phyloP scores from a whole-genome alignment of 2,888 invertebrate genomes.

The Sicus ferrugineus region DNA sequence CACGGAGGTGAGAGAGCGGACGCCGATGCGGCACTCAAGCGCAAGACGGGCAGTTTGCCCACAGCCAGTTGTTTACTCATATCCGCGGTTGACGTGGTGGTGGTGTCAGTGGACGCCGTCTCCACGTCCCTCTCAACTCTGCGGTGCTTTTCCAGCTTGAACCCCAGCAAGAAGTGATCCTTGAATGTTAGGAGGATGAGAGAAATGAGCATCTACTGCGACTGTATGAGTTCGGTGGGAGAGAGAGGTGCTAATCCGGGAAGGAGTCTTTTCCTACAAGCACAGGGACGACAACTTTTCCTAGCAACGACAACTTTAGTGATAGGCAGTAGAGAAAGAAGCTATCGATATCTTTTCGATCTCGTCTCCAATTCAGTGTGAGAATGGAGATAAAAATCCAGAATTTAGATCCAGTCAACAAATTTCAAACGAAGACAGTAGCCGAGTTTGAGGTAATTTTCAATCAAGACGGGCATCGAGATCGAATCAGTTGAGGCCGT shows the following conservation, averaged over 20 bases:
- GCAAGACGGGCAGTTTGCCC: constrained; percentile 20
- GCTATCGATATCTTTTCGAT: too few relatives aligned
- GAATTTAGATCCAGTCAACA: too few relatives aligned
- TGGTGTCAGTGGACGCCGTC: constrained; percentile 49
- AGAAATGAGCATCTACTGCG: background rate
- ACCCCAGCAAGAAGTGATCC: constrained; percentile 43
- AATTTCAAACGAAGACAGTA: too few relatives aligned
- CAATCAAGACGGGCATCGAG: too few relatives aligned
- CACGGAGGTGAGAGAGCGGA: constrained; percentile 39
- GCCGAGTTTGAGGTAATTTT: too few relatives aligned
- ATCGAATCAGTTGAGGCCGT: too few relatives aligned
- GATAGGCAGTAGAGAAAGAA: too few relatives aligned
- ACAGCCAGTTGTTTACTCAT: constrained; percentile 39
- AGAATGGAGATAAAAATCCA: too few relatives aligned
- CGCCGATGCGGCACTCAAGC: background rate
- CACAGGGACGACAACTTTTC: too few relatives aligned
- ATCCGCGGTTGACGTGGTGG: constrained; percentile 49
- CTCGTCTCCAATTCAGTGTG: too few relatives aligned
- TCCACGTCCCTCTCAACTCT: constrained; percentile 48
- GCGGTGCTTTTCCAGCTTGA: constrained; percentile 41
- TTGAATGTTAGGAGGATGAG: constrained; percentile 37
- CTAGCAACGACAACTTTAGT: too few relatives aligned
- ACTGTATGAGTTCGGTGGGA: too few relatives aligned
- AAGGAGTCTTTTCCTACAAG: background rate
- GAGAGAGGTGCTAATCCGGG: background rate